phyloP scores from a whole-genome alignment of 2,888 invertebrate genomes.

The Lydus trimaculatus region DNA sequence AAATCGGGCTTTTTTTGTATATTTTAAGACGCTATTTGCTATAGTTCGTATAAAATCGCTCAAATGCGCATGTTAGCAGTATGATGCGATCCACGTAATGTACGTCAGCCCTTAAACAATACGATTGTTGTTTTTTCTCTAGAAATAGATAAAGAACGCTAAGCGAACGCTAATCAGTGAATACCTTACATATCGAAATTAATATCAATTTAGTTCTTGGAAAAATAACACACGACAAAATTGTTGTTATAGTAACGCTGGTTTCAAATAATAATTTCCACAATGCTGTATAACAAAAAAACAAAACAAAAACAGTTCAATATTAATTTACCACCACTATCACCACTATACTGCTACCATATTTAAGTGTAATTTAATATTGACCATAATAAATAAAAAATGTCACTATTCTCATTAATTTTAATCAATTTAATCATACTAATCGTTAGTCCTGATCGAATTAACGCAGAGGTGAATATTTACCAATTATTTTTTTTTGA shows the following conservation, averaged over 20 bases:
- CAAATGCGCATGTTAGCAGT: too few species aligned
- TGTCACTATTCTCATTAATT: not conserved
- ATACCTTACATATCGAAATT: not conserved
- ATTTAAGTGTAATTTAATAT: not conserved
- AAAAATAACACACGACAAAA: not conserved
- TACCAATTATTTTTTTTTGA: not conserved
- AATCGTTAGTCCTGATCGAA: not conserved
- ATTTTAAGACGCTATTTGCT: too few species aligned
- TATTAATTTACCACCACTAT: constrained; percentile 11
- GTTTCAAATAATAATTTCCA: not conserved
- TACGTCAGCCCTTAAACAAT: too few species aligned
- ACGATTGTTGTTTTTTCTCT: too few species aligned
- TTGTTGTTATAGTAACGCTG: constrained; percentile 29
- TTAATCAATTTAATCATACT: constrained; percentile 1
- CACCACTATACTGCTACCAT: not conserved
- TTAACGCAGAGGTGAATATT: constrained; percentile 17
- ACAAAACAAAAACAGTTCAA: constrained; percentile 24
- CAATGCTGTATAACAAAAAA: too few species aligned
- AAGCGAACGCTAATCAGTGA: not conserved
- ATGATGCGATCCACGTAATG: too few species aligned
- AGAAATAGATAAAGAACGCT: too few species aligned
- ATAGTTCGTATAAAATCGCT: too few species aligned
- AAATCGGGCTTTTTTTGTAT: too few species aligned
- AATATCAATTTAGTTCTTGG: not conserved
- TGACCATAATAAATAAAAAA: not conserved